Conservation (phyloP, 2,113 vertebrate species). For the Spermophilus dauricus region DNA sequence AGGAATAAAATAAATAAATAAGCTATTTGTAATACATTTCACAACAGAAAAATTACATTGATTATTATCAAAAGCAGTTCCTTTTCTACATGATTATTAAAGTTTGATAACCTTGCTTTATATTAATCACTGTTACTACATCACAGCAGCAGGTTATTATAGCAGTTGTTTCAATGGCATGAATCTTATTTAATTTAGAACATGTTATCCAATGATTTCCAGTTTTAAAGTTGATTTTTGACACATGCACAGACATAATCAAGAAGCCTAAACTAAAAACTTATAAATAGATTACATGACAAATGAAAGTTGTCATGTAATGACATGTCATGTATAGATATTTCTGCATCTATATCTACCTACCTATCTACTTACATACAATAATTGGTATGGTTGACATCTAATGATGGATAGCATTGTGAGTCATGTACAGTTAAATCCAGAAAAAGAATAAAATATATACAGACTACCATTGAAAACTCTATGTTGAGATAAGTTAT, state of each 20-base stretch:
- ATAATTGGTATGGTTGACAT: background rate
- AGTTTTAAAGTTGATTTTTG: slow-evolving; percentile 1
- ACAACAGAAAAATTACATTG: slow-evolving; percentile 2
- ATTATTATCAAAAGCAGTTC: slow-evolving; percentile 10
- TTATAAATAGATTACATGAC: background rate
- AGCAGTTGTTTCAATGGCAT: background rate
- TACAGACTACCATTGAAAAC: background rate
- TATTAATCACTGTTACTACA: background rate
- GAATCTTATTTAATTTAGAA: slow-evolving; percentile 36
- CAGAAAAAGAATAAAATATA: slow-evolving; percentile 43
- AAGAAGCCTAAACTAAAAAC: background rate
- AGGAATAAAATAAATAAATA: slow-evolving; percentile 36
- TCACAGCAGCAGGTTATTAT: background rate
- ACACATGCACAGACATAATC: background rate
- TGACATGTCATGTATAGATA: no score
- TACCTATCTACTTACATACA: background rate
- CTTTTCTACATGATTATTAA: background rate
- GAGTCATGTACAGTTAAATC: background rate
- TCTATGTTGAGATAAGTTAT: background rate
- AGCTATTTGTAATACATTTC: background rate
- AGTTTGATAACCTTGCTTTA: slow-evolving; percentile 8
- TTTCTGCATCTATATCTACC: no score
- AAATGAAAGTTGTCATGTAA: background rate
- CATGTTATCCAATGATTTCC: background rate
- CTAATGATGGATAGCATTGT: background rate